Evolutionary conservation across 2,888 invertebrate genomes (phyloP).

Genomic region (Coecobrya sp.): DNA sequence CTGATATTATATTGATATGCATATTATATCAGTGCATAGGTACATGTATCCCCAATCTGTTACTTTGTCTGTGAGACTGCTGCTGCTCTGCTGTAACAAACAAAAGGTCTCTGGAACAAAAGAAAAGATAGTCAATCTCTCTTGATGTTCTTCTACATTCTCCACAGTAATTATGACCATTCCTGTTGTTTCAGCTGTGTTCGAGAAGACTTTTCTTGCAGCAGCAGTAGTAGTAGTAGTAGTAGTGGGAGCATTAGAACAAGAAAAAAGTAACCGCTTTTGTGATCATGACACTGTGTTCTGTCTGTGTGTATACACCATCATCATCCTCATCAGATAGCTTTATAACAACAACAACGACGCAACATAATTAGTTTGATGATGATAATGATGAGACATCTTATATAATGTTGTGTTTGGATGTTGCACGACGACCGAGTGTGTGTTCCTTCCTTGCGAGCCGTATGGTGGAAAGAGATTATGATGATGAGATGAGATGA

Average conservation of each 20-base stretch:
- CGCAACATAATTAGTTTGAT: conserved; percentile 56
- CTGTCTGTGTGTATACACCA: not conserved
- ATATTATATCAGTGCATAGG: not conserved
- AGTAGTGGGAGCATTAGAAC: not conserved
- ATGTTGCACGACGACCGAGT: conserved; percentile 16
- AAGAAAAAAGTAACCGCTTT: conserved; percentile 30
- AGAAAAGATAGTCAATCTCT: conserved; percentile 74
- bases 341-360: conserved; percentile 17
- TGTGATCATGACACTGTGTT: conserved; percentile 32
- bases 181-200: conserved; percentile 57
- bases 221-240: not conserved
- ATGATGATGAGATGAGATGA: conserved; percentile 39
- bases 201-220: conserved; percentile 24
- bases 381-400: conserved; percentile 42
- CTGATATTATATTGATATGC: not conserved
- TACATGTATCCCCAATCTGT: not conserved
- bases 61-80: conserved; percentile 30
- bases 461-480: not conserved
- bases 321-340: conserved; percentile 40
- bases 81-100: conserved; percentile 64
- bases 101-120: conserved; percentile 74
- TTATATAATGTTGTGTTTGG: conserved; percentile 4
- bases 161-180: conserved; percentile 53
- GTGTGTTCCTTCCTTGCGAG: conserved; percentile 28
- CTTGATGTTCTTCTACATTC: conserved; percentile 46